A percentile compares a stretch with the other conserved stretches of the same genome.
Conservation (phyloP, 2,888 invertebrate species). For the Drosophila anomelani region DNA sequence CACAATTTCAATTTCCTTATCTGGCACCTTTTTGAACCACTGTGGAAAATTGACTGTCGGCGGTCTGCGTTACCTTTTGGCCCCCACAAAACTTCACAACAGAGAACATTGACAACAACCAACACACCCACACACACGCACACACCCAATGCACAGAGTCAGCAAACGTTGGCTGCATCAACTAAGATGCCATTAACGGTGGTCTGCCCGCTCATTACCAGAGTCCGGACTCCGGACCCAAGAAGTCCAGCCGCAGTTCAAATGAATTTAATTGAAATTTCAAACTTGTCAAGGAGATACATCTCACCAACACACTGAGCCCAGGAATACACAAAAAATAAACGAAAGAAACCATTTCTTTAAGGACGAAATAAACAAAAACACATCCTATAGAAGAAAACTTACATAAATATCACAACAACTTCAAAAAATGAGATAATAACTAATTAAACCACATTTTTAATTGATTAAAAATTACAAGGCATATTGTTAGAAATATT, state of each 20-base stretch:
- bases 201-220: conserved; percentile 67
- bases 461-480: not conserved
- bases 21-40: conserved; percentile 2
- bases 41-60: conserved; percentile 18
- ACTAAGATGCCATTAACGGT: conserved; percentile 45
- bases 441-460: not conserved
- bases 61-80: conserved; percentile 24
- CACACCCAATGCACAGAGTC: conserved; percentile 23
- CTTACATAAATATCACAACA: too few relatives aligned
- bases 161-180: conserved; percentile 42
- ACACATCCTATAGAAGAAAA: not conserved
- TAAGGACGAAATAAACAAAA: too few relatives aligned
- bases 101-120: conserved; percentile 26
- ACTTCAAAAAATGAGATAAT: too few relatives aligned
- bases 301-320: not conserved
- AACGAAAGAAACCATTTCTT: not conserved
- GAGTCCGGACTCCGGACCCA: conserved; percentile 38
- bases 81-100: conserved; percentile 23
- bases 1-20: not conserved
- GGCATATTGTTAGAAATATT: not conserved
- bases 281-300: conserved; percentile 77
- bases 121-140: conserved; percentile 34
- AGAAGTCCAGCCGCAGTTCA: conserved; percentile 71
- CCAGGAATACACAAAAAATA: not conserved
- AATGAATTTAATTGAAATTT: conserved; percentile 82